phyloP scores from a whole-genome alignment of 1,140 invertebrate genomes.

The Diuraphis noxia region DNA sequence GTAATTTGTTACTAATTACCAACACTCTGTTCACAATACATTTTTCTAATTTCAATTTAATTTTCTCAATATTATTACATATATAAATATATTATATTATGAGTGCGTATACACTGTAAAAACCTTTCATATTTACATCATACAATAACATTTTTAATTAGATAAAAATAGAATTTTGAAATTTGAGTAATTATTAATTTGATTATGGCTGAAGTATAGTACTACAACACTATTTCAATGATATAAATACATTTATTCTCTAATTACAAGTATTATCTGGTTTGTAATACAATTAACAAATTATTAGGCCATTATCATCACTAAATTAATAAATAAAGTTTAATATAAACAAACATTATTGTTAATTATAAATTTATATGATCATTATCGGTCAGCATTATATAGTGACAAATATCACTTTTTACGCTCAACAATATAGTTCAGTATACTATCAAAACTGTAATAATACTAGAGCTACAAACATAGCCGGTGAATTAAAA shows the following conservation, averaged over 20 bases:
- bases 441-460: conserved; percentile 16
- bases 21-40: background rate
- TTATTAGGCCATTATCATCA: background rate
- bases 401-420: background rate
- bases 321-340: conserved; percentile 15
- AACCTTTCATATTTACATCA: background rate
- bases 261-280: background rate
- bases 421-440: background rate
- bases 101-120: background rate
- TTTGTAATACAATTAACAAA: background rate
- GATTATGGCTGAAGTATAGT: background rate
- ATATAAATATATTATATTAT: background rate
- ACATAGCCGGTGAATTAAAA: background rate
- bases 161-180: background rate
- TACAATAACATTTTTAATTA: background rate
- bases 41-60: background rate
- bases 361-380: background rate
- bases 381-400: background rate
- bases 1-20: background rate
- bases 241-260: background rate
- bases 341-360: conserved; percentile 24
- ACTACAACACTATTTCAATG: background rate
- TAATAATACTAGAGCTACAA: background rate
- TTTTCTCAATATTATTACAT: background rate
- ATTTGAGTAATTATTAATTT: background rate